A percentile compares a stretch with the other conserved stretches of the same genome.
phyloP scores from a whole-genome alignment of 1,140 invertebrate genomes.

The Bombus soroeensis region DNA sequence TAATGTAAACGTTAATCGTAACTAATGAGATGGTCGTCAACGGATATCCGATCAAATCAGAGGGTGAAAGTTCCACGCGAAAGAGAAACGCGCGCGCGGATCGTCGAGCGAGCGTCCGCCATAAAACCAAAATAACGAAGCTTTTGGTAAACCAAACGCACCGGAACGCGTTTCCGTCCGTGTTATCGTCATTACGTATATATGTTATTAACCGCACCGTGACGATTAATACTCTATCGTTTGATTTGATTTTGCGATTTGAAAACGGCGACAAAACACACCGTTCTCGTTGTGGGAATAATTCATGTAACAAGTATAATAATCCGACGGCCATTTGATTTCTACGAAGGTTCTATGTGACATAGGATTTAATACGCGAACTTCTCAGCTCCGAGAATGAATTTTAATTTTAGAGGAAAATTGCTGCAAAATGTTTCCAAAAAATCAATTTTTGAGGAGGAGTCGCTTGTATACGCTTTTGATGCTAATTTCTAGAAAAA shows the following conservation, averaged over 20 bases:
- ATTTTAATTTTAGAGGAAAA: too few relatives aligned
- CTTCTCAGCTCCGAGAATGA: too few relatives aligned
- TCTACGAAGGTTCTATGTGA: too few relatives aligned
- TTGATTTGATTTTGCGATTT: not conserved
- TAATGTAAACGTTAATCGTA: too few relatives aligned
- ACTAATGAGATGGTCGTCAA: not conserved
- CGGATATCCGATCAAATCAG: not conserved
- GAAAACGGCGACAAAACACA: too few relatives aligned
- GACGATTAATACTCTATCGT: not conserved
- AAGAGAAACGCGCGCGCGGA: not conserved
- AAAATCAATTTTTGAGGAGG: too few relatives aligned
- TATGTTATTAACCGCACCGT: not conserved
- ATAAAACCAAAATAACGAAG: conserved; percentile 18
- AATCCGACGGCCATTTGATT: not conserved
- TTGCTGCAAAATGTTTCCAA: too few relatives aligned
- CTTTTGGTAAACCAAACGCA: not conserved
- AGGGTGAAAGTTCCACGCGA: not conserved
- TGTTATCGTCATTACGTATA: not conserved
- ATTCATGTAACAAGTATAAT: not conserved
- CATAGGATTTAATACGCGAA: too few relatives aligned
- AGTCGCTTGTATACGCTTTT: too few relatives aligned
- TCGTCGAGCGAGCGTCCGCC: not conserved
- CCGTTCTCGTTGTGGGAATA: not conserved
- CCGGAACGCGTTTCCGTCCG: not conserved
- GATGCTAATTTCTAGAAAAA: too few relatives aligned